phyloP scores from a whole-genome alignment of 2,797 vertebrate species.

The Pipistrellus pygmaeus region DNA sequence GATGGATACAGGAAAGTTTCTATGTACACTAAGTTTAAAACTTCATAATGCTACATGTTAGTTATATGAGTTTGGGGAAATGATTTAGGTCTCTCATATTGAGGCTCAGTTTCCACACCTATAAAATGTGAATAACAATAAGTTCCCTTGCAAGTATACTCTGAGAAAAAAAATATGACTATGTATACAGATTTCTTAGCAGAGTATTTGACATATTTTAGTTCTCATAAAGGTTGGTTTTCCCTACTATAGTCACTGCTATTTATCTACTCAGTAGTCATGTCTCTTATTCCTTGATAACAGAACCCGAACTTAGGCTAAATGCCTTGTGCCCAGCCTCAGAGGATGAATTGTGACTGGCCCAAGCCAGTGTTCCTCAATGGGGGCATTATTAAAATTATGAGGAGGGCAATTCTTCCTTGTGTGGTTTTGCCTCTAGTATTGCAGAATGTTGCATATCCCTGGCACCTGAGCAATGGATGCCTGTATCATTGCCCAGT shows the following conservation, averaged over 20 bases:
- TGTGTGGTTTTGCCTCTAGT: not conserved
- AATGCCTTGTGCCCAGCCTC: not conserved
- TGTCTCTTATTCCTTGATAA: not conserved
- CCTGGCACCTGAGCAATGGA: not conserved
- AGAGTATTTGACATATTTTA: not conserved
- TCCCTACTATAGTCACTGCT: not conserved
- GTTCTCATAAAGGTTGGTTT: not conserved
- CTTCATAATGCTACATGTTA: not conserved
- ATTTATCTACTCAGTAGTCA: not conserved
- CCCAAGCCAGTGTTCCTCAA: not conserved
- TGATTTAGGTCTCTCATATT: not conserved
- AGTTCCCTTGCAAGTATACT: not conserved
- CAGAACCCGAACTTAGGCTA: not conserved
- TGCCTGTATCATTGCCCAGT: not conserved
- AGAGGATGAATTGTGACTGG: not conserved
- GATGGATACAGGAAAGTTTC: not conserved
- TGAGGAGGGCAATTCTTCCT: not conserved
- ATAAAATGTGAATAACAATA: not conserved
- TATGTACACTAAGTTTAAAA: not conserved
- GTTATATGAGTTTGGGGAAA: not conserved
- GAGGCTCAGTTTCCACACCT: not conserved
- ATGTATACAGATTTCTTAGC: not conserved
- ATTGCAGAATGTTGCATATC: not conserved
- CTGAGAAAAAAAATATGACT: not conserved
- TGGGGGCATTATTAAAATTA: not conserved